Base-by-base conservation (phyloP, 2,888 invertebrate species). In the Furcula furcula region DNA sequence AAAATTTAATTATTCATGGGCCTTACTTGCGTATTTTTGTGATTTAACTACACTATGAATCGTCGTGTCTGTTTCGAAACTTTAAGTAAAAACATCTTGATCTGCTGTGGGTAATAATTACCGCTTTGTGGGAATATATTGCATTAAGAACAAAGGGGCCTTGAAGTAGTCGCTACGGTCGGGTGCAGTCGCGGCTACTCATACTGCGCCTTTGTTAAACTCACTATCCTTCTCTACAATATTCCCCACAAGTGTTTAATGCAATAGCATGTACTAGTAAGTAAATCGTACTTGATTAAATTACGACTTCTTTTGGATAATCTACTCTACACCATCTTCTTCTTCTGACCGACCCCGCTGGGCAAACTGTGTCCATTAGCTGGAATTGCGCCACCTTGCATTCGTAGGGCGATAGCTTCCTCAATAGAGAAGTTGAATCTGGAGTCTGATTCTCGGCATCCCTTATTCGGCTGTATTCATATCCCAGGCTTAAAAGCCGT, bases 91-190 rank as follows among this genome's bases (percentile, higher is more conserved):
- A 73, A 68, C 67, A 55, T 66, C 68, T 76, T 65, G 74, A 74
- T 76, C 68, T 62, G 62, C 59, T 58, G 65, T 65, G 76, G 76
- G 78, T 80, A 76, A 74, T 68, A 74, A 71, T 76, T 75, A 76
- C 71, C 61, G 67, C 65, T 76, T 68, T 74, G 79, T 85, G 83
- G 76, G 84, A 84, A 84, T 60, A 70, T 65, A 72, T 70, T 75
- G 76, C 71, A 68, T 70, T 70, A 69, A 71, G 69, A 79, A 84
- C 79, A 79, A 82, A 76, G 77, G 55, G 73, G 67, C 79, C 82
- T 80, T 83, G 80, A 63, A 55, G 58, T 54, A 65, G 66, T 65
- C 69, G 70, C 67, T 60, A 75, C 74, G 74, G 61, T 66, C 48
- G 64, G 65, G 39, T 65, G 72, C 59, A 63, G 47, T 56, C 56